These are phyloP conservation scores for Phocides pigmalion DNA, from an alignment of 1,140 invertebrate genomes.

Conservation along the genomic window DNA sequence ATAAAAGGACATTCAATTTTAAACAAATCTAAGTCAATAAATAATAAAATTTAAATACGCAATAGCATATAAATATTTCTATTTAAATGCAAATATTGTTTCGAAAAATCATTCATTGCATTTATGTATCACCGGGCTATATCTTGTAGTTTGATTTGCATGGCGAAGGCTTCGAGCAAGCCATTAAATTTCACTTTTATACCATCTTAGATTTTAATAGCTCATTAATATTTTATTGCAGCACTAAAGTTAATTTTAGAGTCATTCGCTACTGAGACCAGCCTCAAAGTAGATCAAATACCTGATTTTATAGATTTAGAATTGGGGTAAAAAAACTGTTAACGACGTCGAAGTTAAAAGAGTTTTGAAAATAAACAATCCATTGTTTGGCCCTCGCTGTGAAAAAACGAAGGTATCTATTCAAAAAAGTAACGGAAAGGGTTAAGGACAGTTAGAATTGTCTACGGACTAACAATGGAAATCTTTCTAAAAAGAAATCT, in stretches of 20 bases:
- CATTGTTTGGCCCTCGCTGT: slow-evolving; percentile 33
- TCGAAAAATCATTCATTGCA: slow-evolving; percentile 61
- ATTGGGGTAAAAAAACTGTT: slow-evolving; percentile 36
- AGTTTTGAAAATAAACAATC: slow-evolving; percentile 42
- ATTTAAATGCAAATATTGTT: slow-evolving; percentile 32
- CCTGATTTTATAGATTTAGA: slow-evolving; percentile 40
- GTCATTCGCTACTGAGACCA: slow-evolving; percentile 73
- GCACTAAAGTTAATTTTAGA: slow-evolving; percentile 78
- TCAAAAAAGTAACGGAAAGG: slow-evolving; percentile 70
- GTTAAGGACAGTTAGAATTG: slow-evolving; percentile 66
- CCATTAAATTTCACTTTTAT: slow-evolving; percentile 80
- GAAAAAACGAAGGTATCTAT: slow-evolving; percentile 16
- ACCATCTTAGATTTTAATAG: slow-evolving; percentile 80
- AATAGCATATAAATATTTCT: slow-evolving; percentile 27
- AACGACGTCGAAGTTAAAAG: slow-evolving; percentile 33
- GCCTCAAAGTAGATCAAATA: slow-evolving; percentile 66
- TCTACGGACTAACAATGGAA: slow-evolving; percentile 61
- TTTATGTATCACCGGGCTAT: slow-evolving; percentile 59
- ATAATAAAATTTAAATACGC: not conserved
- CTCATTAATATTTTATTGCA: slow-evolving; percentile 79
- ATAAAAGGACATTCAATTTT: slow-evolving; percentile 51
- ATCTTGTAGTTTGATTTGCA: slow-evolving; percentile 60
- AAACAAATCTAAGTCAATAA: slow-evolving; percentile 35
- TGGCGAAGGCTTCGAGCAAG: slow-evolving; percentile 56
- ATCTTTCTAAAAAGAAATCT: slow-evolving; percentile 64